Conservation (phyloP, 2,113 vertebrate genomes). For the Delphinus delphis region DNA sequence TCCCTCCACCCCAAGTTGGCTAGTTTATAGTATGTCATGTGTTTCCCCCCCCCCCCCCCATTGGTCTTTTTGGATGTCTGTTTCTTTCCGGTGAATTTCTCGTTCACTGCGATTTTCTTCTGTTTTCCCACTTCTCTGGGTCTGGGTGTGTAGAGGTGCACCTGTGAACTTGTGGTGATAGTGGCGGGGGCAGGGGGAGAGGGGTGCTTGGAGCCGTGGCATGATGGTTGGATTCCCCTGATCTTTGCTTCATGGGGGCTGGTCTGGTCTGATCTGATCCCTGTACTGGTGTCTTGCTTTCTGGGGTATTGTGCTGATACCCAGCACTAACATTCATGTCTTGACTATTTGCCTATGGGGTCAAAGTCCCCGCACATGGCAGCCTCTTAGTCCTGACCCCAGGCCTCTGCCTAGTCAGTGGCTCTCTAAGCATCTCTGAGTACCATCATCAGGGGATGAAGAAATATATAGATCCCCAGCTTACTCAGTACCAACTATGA, state of each 20-base stretch:
- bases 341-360: not conserved
- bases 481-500: not conserved
- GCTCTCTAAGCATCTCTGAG: not conserved
- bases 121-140: not conserved
- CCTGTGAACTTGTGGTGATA: not conserved
- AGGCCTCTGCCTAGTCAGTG: not conserved
- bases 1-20: not conserved
- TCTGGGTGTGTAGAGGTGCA: not conserved
- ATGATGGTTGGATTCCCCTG: not conserved
- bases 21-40: not conserved
- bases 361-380: not conserved
- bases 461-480: not conserved
- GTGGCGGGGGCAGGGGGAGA: not conserved
- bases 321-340: not conserved
- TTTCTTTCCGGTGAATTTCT: conserved; percentile 1
- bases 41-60: not conserved
- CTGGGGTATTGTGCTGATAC: not conserved
- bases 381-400: not conserved
- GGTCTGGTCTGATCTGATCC: not conserved
- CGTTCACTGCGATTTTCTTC: not conserved
- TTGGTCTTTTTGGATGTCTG: not conserved
- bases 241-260: not conserved
- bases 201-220: not conserved
- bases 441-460: not conserved
- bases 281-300: not conserved